Evolutionary conservation across 2,797 vertebrate species (phyloP), one percentile per base, ranked within the genome.

Genomic region (Argya squamiceps): DNA sequence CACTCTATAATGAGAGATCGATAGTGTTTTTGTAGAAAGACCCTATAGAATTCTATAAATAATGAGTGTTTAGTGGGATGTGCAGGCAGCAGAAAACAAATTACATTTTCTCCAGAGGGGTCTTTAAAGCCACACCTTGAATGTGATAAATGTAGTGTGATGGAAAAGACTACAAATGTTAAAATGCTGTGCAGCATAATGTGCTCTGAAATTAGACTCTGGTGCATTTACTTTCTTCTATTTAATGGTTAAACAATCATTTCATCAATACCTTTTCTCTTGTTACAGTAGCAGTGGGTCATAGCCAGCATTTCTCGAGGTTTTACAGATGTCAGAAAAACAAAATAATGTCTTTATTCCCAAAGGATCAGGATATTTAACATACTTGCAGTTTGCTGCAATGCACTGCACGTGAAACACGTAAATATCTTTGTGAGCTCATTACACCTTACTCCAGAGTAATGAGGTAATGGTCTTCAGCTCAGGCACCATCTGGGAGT

Each of bases 31-130:
- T 83, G 84, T 56, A 86, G 84, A 88, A 78, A 96, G 67, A 96
- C 56, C 76, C 90, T 94, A 94, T 84, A 97, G 94, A 94, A 93
- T 96, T 97, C 95, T 92, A 92, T 97, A 95, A 97, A 96, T 97
- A 95, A 97, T 92, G 95, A 96, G 41, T 62, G 55, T 94, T 97
- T 96, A 93, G 93, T 87, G 52, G 94, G 95, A 97, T 74, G 81
- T 84, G 37, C 56, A 96, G 50, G 84, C 91, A 92, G 93, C 82
- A 95, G 75, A 94, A 70, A 91, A 95, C 71, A 96, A 96, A 96
- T 93, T 81, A 90, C n/a, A 56, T 93, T 93, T 97, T 80, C 94
- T 94, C 83, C 83, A 94, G 78, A 49, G 47, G 47, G 47, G 47
- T 49, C 47, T 49, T 49, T 49, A 49, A 49, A 49, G 26, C 47